Evolutionary conservation across 2,888 invertebrate genomes (phyloP), one percentile per base, ranked within the genome.

Genomic region (Julus scandinavius): DNA sequence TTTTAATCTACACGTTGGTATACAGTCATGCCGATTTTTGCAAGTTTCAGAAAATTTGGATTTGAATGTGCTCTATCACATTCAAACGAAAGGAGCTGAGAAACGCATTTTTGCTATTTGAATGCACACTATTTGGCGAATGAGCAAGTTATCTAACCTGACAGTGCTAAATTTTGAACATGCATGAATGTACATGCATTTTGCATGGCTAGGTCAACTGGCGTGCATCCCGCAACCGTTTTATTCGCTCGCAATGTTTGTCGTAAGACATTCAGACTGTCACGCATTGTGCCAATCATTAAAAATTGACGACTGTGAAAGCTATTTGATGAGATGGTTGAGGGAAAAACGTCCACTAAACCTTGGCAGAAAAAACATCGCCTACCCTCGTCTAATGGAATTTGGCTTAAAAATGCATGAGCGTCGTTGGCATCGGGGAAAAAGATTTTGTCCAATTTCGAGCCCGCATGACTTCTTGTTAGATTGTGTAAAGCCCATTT

Each of bases 261-360:
- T 80, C 80, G 80, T 5, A 15, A 38, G 80, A 80, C 38, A 80
- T 80, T 80, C 80, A 38, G 38, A 80, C 80, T 80, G 80, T 80
- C 80, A 80, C 80, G 80, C 80, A 40, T 11, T 80, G 38, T 40
- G 80, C 80, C 80, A 80, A 80, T 80, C 80, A 80, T 80, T 80
- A 80, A 80, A 80, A 80, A 80, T 80, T 80, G 80, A 80, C 80
- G 80, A 80, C 80, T 80, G 80, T 80, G 80, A 80, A 80, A 80
- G 80, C 80, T 80, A 80, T 80, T 80, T 80, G 80, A 80, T 80
- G 80, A 80, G 80, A 80, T 80, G 38, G 80, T 80, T 80, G 80
- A 80, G 80, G 80, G 38, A 13, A 80, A 80, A 80, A 80, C 80
- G 80, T 80, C 80, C 80, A 40, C 80, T 38, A 80, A 80, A 80